phyloP scores from a whole-genome alignment of 2,888 invertebrate species.

The Chloroclystis v-ata region DNA sequence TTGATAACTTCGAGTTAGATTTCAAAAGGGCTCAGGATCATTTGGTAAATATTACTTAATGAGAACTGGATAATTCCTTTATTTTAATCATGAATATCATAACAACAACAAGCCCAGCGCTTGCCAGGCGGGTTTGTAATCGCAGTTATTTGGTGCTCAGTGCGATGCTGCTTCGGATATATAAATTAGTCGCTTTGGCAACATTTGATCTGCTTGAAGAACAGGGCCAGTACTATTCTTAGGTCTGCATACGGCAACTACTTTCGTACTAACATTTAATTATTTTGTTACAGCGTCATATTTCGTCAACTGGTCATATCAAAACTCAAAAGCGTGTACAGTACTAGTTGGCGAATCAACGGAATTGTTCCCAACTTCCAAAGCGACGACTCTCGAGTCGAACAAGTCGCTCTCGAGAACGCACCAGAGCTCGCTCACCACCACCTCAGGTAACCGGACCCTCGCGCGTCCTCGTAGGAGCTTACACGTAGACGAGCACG shows the following conservation, averaged over 20 bases:
- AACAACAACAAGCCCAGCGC: too few species aligned
- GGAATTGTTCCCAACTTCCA: constrained; percentile 82
- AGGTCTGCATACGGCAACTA: too few species aligned
- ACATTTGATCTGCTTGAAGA: too few species aligned
- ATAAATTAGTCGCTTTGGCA: too few species aligned
- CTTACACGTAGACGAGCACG: constrained; percentile 82
- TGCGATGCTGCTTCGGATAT: too few species aligned
- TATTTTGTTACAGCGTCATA: constrained; percentile 82
- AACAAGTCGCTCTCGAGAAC: constrained; percentile 84
- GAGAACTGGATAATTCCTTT: constrained; percentile 18
- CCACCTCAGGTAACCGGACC: constrained; percentile 74
- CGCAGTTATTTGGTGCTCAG: too few species aligned
- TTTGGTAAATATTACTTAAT: constrained; percentile 14
- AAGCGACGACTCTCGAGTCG: constrained; percentile 83
- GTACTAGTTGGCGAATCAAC: constrained; percentile 89
- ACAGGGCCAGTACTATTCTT: too few species aligned
- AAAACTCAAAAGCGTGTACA: constrained; percentile 89
- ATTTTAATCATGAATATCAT: too few species aligned
- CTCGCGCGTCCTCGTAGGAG: constrained; percentile 84
- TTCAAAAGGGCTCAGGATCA: constrained; percentile 21
- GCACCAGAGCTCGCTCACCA: constrained; percentile 78
- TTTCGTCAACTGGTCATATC: constrained; percentile 90
- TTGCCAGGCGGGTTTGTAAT: too few species aligned
- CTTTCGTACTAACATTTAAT: constrained; percentile 3
- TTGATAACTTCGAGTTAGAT: constrained; percentile 23